phyloP scores from a whole-genome alignment of 2,113 vertebrate species.

The Pedetes capensis region DNA sequence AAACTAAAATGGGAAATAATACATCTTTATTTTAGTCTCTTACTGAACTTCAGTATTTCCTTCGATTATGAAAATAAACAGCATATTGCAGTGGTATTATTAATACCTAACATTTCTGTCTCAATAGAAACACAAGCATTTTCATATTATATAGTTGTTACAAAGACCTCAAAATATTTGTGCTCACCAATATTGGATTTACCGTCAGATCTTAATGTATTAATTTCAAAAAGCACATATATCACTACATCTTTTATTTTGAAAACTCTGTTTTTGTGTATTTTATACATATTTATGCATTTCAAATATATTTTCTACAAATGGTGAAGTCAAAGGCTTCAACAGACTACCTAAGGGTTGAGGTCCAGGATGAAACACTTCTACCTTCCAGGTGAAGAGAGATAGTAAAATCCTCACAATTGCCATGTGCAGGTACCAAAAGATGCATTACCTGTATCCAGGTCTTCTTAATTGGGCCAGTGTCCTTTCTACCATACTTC shows the following conservation, averaged over 20 bases:
- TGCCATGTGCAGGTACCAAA: neutral
- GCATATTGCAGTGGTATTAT: neutral
- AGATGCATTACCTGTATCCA: too few relatives aligned
- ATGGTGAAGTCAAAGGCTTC: neutral
- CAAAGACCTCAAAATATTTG: neutral
- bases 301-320: neutral
- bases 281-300: too few relatives aligned
- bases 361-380: neutral
- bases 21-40: neutral
- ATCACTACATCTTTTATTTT: neutral
- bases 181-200: neutral
- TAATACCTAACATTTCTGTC: neutral
- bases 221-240: neutral
- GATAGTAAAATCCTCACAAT: neutral
- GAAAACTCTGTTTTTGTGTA: neutral
- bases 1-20: neutral
- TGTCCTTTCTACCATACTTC: neutral
- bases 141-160: neutral
- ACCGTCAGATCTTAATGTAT: neutral
- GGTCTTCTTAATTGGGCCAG: neutral
- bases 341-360: neutral
- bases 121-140: neutral
- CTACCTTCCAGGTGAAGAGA: neutral
- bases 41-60: neutral
- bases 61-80: neutral